These are phyloP conservation scores for Siniperca chuatsi DNA, from an alignment of 2,113 vertebrate species.

Conservation along the genomic window DNA sequence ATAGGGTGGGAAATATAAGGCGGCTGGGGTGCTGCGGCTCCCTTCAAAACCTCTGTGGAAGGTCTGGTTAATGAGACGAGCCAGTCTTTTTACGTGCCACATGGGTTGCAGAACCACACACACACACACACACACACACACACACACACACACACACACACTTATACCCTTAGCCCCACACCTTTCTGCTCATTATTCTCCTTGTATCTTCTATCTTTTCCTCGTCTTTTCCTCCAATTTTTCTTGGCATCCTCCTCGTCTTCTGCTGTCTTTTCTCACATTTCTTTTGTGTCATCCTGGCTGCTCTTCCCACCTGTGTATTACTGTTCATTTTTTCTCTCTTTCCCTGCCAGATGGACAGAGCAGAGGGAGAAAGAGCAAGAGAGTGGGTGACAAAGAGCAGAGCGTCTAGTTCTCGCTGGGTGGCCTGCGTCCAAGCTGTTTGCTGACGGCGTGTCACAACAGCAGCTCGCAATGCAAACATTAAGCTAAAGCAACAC, in stretches of 20 bases:
- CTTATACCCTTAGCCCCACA: conserved; percentile 24
- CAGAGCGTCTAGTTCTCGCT: conserved; percentile 46
- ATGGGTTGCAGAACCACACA: conserved; percentile 42
- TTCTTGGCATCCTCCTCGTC: neutral
- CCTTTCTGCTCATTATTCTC: conserved; percentile 14
- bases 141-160: conserved; percentile 7
- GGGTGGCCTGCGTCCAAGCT: conserved; percentile 64
- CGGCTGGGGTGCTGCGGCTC: neutral
- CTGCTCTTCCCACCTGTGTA: conserved; percentile 31
- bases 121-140: conserved; percentile 14
- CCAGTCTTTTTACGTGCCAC: conserved; percentile 39
- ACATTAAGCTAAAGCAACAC: conserved; percentile 6
- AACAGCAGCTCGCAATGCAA: conserved; percentile 54
- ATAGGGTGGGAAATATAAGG: conserved; percentile 7
- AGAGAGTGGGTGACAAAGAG: conserved; percentile 33
- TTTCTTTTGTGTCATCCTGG: conserved; percentile 3
- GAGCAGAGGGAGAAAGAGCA: conserved; percentile 14
- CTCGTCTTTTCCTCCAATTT: neutral
- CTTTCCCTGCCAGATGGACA: conserved; percentile 51
- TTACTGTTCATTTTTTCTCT: conserved; percentile 14
- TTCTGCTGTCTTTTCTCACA: neutral
- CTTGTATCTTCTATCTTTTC: neutral
- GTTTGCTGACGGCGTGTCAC: conserved; percentile 45
- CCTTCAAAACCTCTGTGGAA: conserved; percentile 49
- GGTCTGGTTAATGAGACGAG: conserved; percentile 58